Evolutionary conservation across 2,797 vertebrate species (phyloP), one percentile per base, ranked within the genome.

Genomic region (Salmo trutta): DNA sequence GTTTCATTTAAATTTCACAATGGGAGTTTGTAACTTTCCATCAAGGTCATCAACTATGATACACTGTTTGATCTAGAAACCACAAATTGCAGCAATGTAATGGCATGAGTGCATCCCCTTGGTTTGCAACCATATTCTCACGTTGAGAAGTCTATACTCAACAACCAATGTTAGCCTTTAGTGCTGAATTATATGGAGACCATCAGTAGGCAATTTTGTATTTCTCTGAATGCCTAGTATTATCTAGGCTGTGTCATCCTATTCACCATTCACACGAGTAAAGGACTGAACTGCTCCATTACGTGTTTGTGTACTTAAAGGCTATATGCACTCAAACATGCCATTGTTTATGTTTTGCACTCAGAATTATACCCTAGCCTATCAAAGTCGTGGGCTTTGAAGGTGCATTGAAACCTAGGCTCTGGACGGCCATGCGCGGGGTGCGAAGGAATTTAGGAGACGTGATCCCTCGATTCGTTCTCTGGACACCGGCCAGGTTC

Each of bases 321-420:
- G 41, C 41, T 47, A 47, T 47, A 14, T 47, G 56, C 19, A 59
- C n/a, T 59, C 56, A 19, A 59, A 59, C 19, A 64, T 64, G 10
- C 1, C 21, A 64, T 47, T 12, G 10, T 47, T 47, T 17, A 24
- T 24, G 59, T 64, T 64, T 27, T 27, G n/a, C 24, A n/a, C n/a
- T 24, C 59, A 12, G 59, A 24, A 64, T 12, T 64, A 64, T 12
- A 8, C 21, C 8, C 21, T 24, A 27, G 59, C 21, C 59, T 64
- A 27, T 64, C 59, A 64, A 64, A 64, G 21, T 64, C 8, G n/a
- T 6, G 14, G 59, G 21, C 59, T 21, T 64, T 24, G 59, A 3
- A 27, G 59, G 24, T 12, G 59, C 12, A 64, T 64, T 64, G 75
- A 88, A 93, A 93, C 91, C 89, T 86, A 91, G 89, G 87, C 75